Base-by-base conservation (phyloP, 2,888 invertebrate species). In the Tinea pellionella region DNA sequence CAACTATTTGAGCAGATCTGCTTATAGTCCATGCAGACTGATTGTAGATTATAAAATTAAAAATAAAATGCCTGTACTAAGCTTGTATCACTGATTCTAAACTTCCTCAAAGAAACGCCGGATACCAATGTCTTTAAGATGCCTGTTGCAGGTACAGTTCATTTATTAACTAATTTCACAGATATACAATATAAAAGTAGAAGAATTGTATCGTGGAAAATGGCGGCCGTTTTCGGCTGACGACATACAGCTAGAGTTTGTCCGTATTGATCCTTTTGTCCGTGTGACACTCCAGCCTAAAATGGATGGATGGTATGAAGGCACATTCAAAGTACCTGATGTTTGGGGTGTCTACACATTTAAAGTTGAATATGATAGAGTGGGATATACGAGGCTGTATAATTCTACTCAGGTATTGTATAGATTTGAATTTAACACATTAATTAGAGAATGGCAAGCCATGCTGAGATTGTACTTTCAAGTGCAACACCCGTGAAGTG, bases 291-390 rank as follows among this genome's bases (percentile, higher is more conserved):
- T 97, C 66, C 89, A 92, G 70, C 90, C 90, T 65, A 90, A 92
- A 56, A 86, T 90, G 24, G 92, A 91, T 64, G 97, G 97, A 2
- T 90, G 91, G 29, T 98, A 97, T 67, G 93, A 94, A 69, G 94
- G 96, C 0, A 90, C 92, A 66, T 99, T 99, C 83, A 95, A 93
- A 73, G 95, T 99, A 63, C 99, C 99, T 0, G 99, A 99, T 78
- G 98, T 99, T 0, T 99, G 99, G 85, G 99, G 99, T 0, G 99
- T 99, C 0, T 99, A 95, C 77, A 97, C 99, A 83, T 99, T 99
- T 80, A 95, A 97, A 81, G 97, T 99, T 0, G 97, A 99, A 77
- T 99, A 99, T 75, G 96, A 96, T 71, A 90, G 99, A 61, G 90
- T 98, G 61, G 99, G 99, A 0, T 96, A 94, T 75, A 99, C 98